Conservation (phyloP, 2,113 vertebrate genomes). For the Origma solitaria region DNA sequence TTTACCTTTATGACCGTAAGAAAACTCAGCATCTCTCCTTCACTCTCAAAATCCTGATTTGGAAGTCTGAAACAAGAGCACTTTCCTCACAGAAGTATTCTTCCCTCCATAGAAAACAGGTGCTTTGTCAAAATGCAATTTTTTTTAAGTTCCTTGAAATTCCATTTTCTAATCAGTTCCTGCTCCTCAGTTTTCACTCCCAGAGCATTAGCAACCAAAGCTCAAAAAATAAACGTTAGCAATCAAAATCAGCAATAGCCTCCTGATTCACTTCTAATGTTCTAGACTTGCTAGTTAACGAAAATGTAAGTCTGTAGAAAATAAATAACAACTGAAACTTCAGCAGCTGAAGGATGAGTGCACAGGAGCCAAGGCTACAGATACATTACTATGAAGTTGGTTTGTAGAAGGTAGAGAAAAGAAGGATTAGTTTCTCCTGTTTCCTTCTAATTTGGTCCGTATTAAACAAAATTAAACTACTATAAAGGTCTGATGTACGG, state of each 20-base stretch:
- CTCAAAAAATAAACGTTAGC: neutral
- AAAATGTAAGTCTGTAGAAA: neutral
- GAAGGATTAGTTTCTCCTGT: neutral
- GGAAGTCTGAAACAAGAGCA: neutral
- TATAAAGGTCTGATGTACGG: neutral
- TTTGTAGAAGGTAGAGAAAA: neutral
- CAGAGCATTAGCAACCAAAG: neutral
- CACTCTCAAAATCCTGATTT: neutral
- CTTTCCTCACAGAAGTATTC: neutral
- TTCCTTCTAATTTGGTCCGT: neutral
- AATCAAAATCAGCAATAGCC: neutral
- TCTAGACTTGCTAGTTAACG: neutral
- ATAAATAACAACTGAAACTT: neutral
- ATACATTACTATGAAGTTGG: neutral
- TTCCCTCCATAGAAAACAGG: neutral
- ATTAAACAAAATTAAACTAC: neutral
- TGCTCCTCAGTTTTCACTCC: neutral
- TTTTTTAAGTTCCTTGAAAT: neutral
- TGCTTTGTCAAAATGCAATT: neutral
- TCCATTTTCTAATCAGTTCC: neutral
- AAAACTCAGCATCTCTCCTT: neutral
- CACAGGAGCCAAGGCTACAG: neutral
- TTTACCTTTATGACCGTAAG: neutral
- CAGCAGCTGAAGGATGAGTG: neutral
- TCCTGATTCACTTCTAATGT: neutral